Conservation (phyloP, 1,140 invertebrate species). For the Drosophila albomicans region DNA sequence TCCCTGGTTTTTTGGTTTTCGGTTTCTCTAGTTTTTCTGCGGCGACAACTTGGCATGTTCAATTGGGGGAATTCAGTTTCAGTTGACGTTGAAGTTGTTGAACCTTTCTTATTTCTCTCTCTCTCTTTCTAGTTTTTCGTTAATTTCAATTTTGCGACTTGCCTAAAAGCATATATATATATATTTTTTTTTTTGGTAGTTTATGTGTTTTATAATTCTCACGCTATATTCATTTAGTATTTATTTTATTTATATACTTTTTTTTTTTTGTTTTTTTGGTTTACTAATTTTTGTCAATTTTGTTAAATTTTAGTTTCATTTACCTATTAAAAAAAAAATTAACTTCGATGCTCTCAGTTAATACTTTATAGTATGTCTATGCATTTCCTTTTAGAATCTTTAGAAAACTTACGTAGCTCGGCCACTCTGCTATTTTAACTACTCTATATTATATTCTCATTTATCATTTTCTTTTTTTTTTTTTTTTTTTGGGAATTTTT, state of each 20-base stretch:
- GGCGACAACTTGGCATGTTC: constrained; percentile 36
- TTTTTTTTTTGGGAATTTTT: constrained; percentile 31
- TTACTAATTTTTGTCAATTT: constrained; percentile 9
- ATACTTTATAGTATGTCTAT: constrained; percentile 71
- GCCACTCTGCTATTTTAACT: constrained; percentile 72
- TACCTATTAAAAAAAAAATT: constrained; percentile 54
- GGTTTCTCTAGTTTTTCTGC: background rate
- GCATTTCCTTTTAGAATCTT: constrained; percentile 78
- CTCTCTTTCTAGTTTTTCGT: constrained; percentile 6
- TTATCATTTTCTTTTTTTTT: constrained; percentile 9
- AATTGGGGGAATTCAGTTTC: constrained; percentile 49
- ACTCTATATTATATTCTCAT: constrained; percentile 27
- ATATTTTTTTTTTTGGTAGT: constrained; percentile 16
- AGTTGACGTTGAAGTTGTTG: constrained; percentile 10
- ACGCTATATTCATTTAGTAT: constrained; percentile 19
- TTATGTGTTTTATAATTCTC: constrained; percentile 21
- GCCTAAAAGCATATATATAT: constrained; percentile 48
- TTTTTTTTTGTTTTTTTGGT: constrained; percentile 1
- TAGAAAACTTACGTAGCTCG: constrained; percentile 78
- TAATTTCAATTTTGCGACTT: constrained; percentile 21
- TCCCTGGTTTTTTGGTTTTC: constrained; percentile 32
- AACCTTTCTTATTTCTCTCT: constrained; percentile 18
- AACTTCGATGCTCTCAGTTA: constrained; percentile 76
- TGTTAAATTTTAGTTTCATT: constrained; percentile 31
- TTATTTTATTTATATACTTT: constrained; percentile 23